These are phyloP conservation scores for Gallinago solitaria DNA, from an alignment of 2,797 vertebrate species.

Conservation along the genomic window DNA sequence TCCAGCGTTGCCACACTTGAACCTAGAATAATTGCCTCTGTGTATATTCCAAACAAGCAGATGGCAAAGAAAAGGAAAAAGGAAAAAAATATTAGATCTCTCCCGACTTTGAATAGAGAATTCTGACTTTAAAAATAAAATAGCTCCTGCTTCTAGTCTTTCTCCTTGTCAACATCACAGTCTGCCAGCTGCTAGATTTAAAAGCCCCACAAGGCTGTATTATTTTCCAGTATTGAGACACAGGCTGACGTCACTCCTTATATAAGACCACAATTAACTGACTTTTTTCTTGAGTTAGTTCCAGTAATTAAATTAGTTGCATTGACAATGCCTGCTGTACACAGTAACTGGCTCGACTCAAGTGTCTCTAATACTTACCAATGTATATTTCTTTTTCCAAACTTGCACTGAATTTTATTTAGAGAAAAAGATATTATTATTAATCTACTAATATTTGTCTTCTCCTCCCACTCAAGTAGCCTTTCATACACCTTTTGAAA, in stretches of 20 bases:
- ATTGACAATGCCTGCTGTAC: background rate
- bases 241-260: background rate
- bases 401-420: background rate
- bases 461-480: background rate
- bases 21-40: background rate
- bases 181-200: background rate
- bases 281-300: background rate
- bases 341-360: background rate
- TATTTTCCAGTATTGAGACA: background rate
- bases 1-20: background rate
- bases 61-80: background rate
- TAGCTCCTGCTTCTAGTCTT: background rate
- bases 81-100: background rate
- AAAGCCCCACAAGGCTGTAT: background rate
- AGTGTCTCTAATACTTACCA: background rate
- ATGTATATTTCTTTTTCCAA: background rate
- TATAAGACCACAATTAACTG: constrained; percentile 2
- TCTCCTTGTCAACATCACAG: background rate
- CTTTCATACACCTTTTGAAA: background rate
- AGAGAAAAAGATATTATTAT: background rate
- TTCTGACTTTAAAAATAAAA: background rate
- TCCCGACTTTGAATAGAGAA: background rate
- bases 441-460: background rate
- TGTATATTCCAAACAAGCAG: background rate
- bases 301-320: background rate